Evolutionary conservation across 2,797 vertebrate genomes (phyloP).

Genomic region (Pantherophis vulpinus): DNA sequence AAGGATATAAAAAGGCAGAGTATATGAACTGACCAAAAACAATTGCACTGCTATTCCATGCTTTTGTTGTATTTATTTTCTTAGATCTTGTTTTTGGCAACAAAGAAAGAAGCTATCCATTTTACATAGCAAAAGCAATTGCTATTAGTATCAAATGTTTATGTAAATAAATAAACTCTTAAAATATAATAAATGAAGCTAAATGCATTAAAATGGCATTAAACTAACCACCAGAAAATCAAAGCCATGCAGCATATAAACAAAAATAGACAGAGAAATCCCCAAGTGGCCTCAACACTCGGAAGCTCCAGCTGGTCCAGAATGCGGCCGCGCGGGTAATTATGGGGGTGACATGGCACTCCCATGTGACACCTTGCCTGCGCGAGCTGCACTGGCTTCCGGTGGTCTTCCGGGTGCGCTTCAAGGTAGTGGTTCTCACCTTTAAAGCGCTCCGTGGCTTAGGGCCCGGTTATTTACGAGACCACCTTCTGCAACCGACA

Average conservation of each 20-base stretch:
- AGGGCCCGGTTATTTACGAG: too few relatives aligned
- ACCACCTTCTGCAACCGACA: too few relatives aligned
- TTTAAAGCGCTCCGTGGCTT: too few relatives aligned
- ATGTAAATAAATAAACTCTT: neutral
- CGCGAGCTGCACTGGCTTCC: too few relatives aligned
- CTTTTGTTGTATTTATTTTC: neutral
- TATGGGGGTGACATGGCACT: too few relatives aligned
- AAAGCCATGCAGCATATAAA: neutral
- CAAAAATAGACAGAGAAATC: neutral
- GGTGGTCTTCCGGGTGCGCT: too few relatives aligned
- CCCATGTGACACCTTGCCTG: too few relatives aligned
- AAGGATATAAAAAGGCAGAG: neutral
- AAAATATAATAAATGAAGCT: neutral
- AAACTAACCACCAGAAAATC: neutral
- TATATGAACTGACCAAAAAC: neutral
- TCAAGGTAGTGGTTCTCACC: too few relatives aligned
- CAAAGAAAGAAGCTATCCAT: neutral
- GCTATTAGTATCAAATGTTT: neutral
- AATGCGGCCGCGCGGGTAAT: too few relatives aligned
- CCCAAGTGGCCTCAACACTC: too few relatives aligned
- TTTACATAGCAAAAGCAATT: neutral
- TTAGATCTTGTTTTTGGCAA: neutral
- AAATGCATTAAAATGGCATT: neutral
- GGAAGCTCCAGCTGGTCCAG: too few relatives aligned
- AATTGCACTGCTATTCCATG: neutral